phyloP scores from a whole-genome alignment of 2,797 vertebrate species.

The Pangasius djambal region DNA sequence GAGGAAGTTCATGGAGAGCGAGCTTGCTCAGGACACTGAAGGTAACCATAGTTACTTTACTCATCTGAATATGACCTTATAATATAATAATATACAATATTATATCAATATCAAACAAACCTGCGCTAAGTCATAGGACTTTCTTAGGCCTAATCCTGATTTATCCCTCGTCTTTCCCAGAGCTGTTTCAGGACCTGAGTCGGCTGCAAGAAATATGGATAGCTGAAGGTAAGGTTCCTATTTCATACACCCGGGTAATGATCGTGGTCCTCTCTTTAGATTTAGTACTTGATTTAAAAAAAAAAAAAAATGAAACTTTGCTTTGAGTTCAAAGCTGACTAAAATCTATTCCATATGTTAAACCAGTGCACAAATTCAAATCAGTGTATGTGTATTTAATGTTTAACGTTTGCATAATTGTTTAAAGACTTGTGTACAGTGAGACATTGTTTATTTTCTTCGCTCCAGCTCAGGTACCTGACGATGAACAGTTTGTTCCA shows the following conservation, averaged over 20 bases:
- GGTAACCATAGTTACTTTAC: slow-evolving; percentile 69
- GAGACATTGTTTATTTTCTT: slow-evolving; percentile 31
- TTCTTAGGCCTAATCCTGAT: slow-evolving; percentile 14
- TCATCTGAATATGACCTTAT: not conserved
- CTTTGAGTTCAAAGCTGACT: not conserved
- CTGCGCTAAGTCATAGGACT: not conserved
- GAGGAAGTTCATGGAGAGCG: slow-evolving; percentile 88
- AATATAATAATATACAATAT: not conserved
- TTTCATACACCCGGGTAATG: not conserved
- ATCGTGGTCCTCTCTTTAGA: not conserved
- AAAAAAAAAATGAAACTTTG: no score
- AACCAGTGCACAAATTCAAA: not conserved
- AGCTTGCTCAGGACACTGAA: slow-evolving; percentile 93
- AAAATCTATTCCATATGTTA: not conserved
- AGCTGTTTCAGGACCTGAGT: slow-evolving; percentile 93
- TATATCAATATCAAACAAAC: not conserved
- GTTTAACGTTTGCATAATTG: not conserved
- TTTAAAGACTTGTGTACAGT: not conserved
- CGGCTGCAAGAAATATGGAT: slow-evolving; percentile 96
- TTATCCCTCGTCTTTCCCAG: slow-evolving; percentile 70
- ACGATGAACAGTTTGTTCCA: slow-evolving; percentile 95
- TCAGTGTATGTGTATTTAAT: not conserved
- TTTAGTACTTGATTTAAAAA: not conserved
- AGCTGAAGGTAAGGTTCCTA: slow-evolving; percentile 84
- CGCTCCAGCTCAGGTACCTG: slow-evolving; percentile 85